Evolutionary conservation across 2,797 vertebrate genomes (phyloP).

Genomic region (Halcyon smyrnensis): DNA sequence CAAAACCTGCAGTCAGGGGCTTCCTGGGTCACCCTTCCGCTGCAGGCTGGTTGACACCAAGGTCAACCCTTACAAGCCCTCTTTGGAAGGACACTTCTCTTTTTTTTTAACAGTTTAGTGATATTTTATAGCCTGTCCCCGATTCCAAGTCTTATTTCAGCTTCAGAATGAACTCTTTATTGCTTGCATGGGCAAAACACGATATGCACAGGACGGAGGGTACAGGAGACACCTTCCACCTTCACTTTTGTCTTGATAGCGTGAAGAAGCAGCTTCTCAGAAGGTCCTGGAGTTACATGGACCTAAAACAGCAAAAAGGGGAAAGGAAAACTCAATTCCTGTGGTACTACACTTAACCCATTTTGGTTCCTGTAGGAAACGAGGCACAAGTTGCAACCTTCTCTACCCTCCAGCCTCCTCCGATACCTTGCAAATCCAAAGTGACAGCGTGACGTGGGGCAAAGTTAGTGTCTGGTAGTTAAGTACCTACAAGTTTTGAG

Average conservation of each 20-base stretch:
- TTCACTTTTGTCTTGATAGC: fast-evolving
- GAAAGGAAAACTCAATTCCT: background rate
- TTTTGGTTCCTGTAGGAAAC: fast-evolving
- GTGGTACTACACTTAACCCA: background rate
- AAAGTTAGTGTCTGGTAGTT: background rate
- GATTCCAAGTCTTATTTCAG: background rate
- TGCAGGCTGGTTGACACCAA: background rate
- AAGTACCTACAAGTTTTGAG: background rate
- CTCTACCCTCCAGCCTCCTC: background rate
- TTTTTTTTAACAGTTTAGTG: fast-evolving
- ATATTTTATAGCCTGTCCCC: background rate
- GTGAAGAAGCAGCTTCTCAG: background rate
- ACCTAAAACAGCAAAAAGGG: background rate
- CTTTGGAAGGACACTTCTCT: background rate
- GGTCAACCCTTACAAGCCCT: too few species aligned
- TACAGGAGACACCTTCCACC: background rate
- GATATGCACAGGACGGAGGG: background rate
- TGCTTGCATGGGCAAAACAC: background rate
- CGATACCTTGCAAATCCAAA: background rate
- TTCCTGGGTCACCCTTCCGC: fast-evolving
- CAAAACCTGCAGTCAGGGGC: fast-evolving
- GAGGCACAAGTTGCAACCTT: fast-evolving
- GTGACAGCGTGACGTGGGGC: fast-evolving
- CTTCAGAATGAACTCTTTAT: background rate
- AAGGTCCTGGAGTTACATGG: background rate